Evolutionary conservation across 2,888 invertebrate genomes (phyloP).

Genomic region (Pimpla rufipes): DNA sequence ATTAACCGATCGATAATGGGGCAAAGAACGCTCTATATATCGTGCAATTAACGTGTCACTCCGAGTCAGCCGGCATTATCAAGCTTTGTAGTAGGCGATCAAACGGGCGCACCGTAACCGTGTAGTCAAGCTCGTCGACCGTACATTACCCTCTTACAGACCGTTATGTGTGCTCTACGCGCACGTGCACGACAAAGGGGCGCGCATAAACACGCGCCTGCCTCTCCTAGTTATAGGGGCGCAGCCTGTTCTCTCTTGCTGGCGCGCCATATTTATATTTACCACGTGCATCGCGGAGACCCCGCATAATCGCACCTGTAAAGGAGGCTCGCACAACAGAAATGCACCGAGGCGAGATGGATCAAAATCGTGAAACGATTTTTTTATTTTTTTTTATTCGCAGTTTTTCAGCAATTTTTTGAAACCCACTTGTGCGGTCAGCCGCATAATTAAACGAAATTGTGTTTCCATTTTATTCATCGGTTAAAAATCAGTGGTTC

Average conservation of each 20-base stretch:
- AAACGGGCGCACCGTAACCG: conserved; percentile 45
- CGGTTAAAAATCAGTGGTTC: too few species aligned
- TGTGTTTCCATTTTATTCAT: too few species aligned
- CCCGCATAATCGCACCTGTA: not conserved
- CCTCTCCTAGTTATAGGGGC: not conserved
- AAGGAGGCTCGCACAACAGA: not conserved
- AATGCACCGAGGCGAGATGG: too few species aligned
- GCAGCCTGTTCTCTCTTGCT: not conserved
- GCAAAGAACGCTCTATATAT: conserved; percentile 38
- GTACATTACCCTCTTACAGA: conserved; percentile 12
- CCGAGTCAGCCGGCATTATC: conserved; percentile 50
- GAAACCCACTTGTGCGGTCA: too few species aligned
- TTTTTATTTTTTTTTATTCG: too few species aligned
- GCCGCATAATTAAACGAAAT: too few species aligned
- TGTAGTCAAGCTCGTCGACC: conserved; percentile 49
- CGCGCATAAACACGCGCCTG: not conserved
- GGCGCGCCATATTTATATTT: conserved; percentile 19
- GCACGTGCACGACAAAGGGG: conserved; percentile 14
- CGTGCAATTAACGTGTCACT: conserved; percentile 40
- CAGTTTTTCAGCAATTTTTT: too few species aligned
- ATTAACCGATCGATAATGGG: conserved; percentile 62
- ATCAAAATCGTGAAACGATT: too few species aligned
- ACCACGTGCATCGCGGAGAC: conserved; percentile 1
- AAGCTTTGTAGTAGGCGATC: conserved; percentile 54
- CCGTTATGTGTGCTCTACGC: not conserved